Conservation (phyloP, 1,140 invertebrate species). For the Nautilus pompilius region DNA sequence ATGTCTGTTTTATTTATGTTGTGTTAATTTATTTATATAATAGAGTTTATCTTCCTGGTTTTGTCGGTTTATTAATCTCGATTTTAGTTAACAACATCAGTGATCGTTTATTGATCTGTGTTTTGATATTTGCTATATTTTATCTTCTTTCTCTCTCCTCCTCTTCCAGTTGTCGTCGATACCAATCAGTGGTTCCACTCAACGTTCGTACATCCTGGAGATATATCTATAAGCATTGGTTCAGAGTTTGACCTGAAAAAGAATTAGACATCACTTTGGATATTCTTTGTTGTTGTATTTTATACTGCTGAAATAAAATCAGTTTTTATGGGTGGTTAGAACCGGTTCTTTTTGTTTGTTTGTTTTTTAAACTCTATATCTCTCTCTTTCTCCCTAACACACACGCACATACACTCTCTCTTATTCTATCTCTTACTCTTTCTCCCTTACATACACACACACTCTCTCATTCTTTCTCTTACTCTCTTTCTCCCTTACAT, state of each 20-base stretch:
- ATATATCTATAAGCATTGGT: slow-evolving; percentile 47
- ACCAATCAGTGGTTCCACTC: slow-evolving; percentile 48
- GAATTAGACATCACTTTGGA: too few species aligned
- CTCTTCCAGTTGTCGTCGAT: slow-evolving; percentile 47
- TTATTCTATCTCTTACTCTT: slow-evolving; percentile 4
- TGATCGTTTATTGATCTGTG: too few species aligned
- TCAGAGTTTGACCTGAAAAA: slow-evolving; percentile 41
- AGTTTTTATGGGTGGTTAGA: neutral
- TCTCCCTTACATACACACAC: slow-evolving; percentile 10
- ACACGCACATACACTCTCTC: neutral
- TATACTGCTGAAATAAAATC: too few species aligned
- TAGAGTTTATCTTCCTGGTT: too few species aligned
- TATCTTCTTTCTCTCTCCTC: too few species aligned
- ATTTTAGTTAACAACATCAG: too few species aligned
- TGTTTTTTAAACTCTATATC: slow-evolving; percentile 6
- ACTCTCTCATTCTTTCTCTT: neutral
- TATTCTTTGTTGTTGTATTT: too few species aligned
- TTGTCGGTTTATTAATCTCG: too few species aligned
- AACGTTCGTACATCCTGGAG: slow-evolving; percentile 42
- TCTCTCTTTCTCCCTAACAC: neutral
- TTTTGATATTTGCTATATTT: too few species aligned
- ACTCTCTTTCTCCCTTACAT: neutral
- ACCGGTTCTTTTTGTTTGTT: neutral
- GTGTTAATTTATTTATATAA: too few species aligned
- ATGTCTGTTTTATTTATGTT: too few species aligned